These are phyloP conservation scores for Microplitis deprimator DNA, from an alignment of 2,888 invertebrate species.

Conservation along the genomic window DNA sequence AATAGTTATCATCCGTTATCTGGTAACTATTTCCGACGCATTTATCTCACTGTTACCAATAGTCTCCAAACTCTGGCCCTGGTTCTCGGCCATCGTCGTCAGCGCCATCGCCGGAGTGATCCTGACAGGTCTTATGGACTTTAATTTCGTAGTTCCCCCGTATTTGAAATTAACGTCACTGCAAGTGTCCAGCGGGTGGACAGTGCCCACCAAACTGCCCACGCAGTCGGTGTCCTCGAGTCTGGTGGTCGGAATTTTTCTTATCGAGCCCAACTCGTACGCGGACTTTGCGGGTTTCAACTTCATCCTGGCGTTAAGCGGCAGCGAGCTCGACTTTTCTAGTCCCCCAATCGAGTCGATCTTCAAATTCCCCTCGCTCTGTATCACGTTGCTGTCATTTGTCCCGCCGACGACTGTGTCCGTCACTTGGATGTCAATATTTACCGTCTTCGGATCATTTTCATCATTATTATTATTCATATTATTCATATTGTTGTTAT, in stretches of 20 bases:
- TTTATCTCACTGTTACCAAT: not conserved
- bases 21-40: slow-evolving; percentile 51
- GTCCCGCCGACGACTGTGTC: slow-evolving; percentile 56
- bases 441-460: slow-evolving; percentile 67
- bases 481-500: slow-evolving; percentile 9
- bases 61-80: slow-evolving; percentile 61
- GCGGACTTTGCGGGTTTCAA: slow-evolving; percentile 67
- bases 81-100: slow-evolving; percentile 58
- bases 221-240: slow-evolving; percentile 71
- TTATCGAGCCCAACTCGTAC: slow-evolving; percentile 66
- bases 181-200: slow-evolving; percentile 84
- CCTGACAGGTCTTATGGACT: slow-evolving; percentile 78
- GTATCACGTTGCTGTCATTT: slow-evolving; percentile 44
- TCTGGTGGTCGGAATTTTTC: slow-evolving; percentile 70
- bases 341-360: slow-evolving; percentile 54
- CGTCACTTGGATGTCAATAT: slow-evolving; percentile 70
- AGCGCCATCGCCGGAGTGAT: slow-evolving; percentile 51
- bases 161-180: slow-evolving; percentile 85
- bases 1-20: slow-evolving; percentile 65
- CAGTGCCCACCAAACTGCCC: slow-evolving; percentile 67
- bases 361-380: slow-evolving; percentile 57
- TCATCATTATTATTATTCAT: slow-evolving; percentile 60
- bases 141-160: slow-evolving; percentile 85
- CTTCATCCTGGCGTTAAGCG: slow-evolving; percentile 62
- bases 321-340: slow-evolving; percentile 67